Base-by-base conservation (phyloP, 2,888 invertebrate genomes). In the Caradrina clavipalpis region DNA sequence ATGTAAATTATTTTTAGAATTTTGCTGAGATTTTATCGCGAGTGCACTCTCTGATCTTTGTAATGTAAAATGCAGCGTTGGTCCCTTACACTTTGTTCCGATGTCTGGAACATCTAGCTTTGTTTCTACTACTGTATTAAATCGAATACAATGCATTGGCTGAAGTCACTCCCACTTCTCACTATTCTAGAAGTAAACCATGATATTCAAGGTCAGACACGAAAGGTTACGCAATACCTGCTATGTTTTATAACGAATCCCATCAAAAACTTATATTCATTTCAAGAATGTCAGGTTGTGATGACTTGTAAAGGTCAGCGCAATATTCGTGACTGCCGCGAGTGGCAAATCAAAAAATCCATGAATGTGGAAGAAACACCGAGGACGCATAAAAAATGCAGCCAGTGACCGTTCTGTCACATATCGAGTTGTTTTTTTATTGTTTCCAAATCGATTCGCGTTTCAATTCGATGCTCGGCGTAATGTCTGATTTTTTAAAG, bases 231-330 rank as follows among this genome's bases (percentile, higher is more conserved):
- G n/a, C n/a, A n/a, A n/a, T n/a, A n/a, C n/a, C 15, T 42, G n/a
- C 2, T 17, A 45, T 45, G 4, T 45, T 11, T 39, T 60, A 54
- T 53, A 15, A 49, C 10, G 53, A 76, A 54, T 39, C 15, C 4
- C 19, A 70, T 69, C n/a, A 58, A 57, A 76, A 63, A 61, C 19
- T 22, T 57, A 75, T 74, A 19, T 2, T 42, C 39, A 17, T 76
- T 60, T 42, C 50, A 76, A 80, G 61, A 69, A 70, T 51, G 61
- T 49, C 75, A 49, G 31, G 26, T 31, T 35, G n/a, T 51, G 60
- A 76, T 69, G 57, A 55, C 81, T 76, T 71, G 67, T 19, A 69
- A 67, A 80, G 61, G 73, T 61, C 69, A 63, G 69, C 63, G 57
- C 50, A 58, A 54, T 58, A 69, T 67, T 80, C 76, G 77, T 78